Conservation (phyloP, 2,797 vertebrate species). For the Hippoglossus hippoglossus region DNA sequence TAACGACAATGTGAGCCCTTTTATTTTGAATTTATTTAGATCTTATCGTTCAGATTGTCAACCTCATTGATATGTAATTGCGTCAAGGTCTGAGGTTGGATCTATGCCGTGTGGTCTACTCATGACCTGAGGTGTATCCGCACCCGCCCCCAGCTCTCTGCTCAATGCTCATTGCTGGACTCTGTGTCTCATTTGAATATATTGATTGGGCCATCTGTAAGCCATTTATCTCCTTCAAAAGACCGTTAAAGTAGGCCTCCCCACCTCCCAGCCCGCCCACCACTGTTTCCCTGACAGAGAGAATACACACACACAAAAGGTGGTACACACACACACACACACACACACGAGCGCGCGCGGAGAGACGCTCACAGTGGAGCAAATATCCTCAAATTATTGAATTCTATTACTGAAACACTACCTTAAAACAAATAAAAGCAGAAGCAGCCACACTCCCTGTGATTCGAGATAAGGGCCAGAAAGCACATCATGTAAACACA, state of each 20-base stretch:
- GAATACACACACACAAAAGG: constrained; percentile 54
- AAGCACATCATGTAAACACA: constrained; percentile 62
- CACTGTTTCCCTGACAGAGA: constrained; percentile 71
- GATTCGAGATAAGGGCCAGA: constrained; percentile 62
- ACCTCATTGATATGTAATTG: constrained; percentile 21
- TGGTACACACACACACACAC: constrained; percentile 16
- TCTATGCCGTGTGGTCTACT: constrained; percentile 52
- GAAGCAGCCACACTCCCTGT: constrained; percentile 40
- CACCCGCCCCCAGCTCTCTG: constrained; percentile 27
- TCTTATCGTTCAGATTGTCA: constrained; percentile 2
- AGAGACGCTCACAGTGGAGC: constrained; percentile 19
- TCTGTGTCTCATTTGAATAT: constrained; percentile 87
- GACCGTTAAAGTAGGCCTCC: constrained; percentile 81
- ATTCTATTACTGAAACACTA: constrained; percentile 46
- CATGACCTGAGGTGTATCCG: constrained; percentile 63
- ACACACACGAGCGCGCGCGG: not conserved
- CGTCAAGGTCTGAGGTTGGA: constrained; percentile 25
- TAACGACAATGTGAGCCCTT: not conserved
- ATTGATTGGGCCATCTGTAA: constrained; percentile 89
- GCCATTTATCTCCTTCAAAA: constrained; percentile 89
- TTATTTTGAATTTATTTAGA: no score
- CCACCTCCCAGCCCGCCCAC: constrained; percentile 79
- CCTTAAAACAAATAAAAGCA: constrained; percentile 59
- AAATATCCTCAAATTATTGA: constrained; percentile 39
- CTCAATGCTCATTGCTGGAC: constrained; percentile 70